Conservation (phyloP, 2,888 invertebrate genomes). For the Nomada flava region DNA sequence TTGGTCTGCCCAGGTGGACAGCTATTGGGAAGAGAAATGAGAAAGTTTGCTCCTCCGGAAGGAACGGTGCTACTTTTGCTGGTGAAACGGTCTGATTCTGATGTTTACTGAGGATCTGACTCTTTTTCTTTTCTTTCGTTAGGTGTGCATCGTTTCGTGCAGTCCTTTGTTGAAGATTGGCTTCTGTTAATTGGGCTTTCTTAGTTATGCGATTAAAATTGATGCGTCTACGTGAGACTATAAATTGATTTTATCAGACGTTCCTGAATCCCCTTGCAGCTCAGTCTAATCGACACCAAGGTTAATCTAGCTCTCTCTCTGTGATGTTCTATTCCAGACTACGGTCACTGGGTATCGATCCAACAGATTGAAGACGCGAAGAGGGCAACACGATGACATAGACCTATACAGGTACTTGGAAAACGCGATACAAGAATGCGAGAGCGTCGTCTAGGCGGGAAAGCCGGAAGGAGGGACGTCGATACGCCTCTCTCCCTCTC, state of each 20-base stretch:
- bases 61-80: neutral
- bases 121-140: neutral
- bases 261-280: neutral
- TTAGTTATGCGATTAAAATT: too few species aligned
- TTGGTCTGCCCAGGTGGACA: constrained; percentile 30
- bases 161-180: too few species aligned
- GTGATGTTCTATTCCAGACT: neutral
- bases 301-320: neutral
- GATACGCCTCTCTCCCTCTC: constrained; percentile 55
- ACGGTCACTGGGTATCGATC: constrained; percentile 20
- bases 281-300: neutral
- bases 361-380: constrained; percentile 39
- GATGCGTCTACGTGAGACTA: too few species aligned
- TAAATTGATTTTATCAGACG: neutral
- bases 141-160: neutral
- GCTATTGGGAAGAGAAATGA: constrained; percentile 37
- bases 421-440: constrained; percentile 49
- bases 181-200: too few species aligned
- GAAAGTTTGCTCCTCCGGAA: constrained; percentile 15
- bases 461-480: constrained; percentile 57
- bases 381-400: constrained; percentile 61
- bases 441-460: constrained; percentile 38
- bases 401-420: constrained; percentile 30
- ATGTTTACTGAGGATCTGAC: neutral
- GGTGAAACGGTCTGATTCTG: neutral